phyloP scores from a whole-genome alignment of 2,888 invertebrate species.

The Temnothorax unifasciatus region DNA sequence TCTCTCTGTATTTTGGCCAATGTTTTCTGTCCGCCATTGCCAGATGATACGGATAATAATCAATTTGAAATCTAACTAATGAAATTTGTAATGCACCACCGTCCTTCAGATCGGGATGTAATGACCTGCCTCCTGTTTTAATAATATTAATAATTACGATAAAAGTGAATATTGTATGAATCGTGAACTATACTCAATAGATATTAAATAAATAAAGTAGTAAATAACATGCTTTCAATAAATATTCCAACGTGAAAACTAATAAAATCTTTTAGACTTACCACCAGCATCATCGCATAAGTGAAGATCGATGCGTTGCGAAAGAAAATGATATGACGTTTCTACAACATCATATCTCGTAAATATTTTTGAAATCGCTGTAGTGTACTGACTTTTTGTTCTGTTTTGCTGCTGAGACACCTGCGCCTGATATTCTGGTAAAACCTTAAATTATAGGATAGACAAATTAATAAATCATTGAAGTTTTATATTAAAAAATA shows the following conservation, averaged over 20 bases:
- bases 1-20: slow-evolving; percentile 95
- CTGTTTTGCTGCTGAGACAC: slow-evolving; percentile 88
- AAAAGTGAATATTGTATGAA: slow-evolving; percentile 6
- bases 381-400: slow-evolving; percentile 84
- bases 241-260: not conserved
- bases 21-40: slow-evolving; percentile 95
- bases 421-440: slow-evolving; percentile 92
- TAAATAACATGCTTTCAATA: slow-evolving; percentile 7
- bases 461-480: not conserved
- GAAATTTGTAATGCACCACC: slow-evolving; percentile 98
- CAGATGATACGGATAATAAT: slow-evolving; percentile 98
- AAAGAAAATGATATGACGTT: slow-evolving; percentile 98
- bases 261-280: slow-evolving; percentile 83
- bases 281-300: slow-evolving; percentile 97
- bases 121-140: slow-evolving; percentile 92
- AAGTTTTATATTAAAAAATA: not conserved
- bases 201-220: slow-evolving; percentile 32
- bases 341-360: slow-evolving; percentile 97
- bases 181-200: slow-evolving; percentile 16
- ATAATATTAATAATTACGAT: slow-evolving; percentile 38
- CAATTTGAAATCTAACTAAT: slow-evolving; percentile 94
- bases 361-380: slow-evolving; percentile 90
- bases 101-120: slow-evolving; percentile 93
- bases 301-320: slow-evolving; percentile 97
- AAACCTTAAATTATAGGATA: slow-evolving; percentile 85